phyloP scores from a whole-genome alignment of 2,888 invertebrate genomes.

The Mimas tiliae region DNA sequence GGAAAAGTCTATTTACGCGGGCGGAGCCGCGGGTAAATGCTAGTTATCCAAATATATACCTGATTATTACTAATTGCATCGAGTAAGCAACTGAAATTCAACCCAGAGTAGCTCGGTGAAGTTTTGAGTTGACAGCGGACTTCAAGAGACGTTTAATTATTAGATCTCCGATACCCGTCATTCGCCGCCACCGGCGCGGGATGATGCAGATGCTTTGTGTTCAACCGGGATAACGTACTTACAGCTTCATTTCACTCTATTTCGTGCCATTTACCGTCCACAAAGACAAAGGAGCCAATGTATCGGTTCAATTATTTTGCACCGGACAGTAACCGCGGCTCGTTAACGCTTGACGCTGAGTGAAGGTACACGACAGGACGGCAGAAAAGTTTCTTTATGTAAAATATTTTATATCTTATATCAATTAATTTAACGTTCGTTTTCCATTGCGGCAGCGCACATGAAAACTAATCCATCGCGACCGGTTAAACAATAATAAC shows the following conservation, averaged over 20 bases:
- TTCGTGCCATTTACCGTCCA: background rate
- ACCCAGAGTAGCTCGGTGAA: background rate
- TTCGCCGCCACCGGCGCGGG: background rate
- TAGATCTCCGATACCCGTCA: background rate
- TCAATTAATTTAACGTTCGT: too few species aligned
- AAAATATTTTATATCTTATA: background rate
- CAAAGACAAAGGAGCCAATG: background rate
- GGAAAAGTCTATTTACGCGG: too few species aligned
- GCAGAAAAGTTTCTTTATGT: background rate
- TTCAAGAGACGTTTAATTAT: background rate
- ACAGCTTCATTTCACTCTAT: background rate
- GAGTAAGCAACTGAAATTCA: background rate
- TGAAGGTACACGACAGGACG: background rate
- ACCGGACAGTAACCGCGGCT: background rate
- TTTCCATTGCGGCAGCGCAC: too few species aligned
- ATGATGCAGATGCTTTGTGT: background rate
- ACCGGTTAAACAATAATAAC: too few species aligned
- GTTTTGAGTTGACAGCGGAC: background rate
- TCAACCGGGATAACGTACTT: background rate
- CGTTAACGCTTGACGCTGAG: background rate
- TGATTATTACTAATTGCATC: slow-evolving; percentile 6
- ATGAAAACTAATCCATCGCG: too few species aligned
- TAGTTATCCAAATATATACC: background rate
- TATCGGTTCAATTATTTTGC: background rate
- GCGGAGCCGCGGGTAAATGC: too few species aligned